Conservation (phyloP, 1,140 invertebrate genomes). For the Whitmania pigra region DNA sequence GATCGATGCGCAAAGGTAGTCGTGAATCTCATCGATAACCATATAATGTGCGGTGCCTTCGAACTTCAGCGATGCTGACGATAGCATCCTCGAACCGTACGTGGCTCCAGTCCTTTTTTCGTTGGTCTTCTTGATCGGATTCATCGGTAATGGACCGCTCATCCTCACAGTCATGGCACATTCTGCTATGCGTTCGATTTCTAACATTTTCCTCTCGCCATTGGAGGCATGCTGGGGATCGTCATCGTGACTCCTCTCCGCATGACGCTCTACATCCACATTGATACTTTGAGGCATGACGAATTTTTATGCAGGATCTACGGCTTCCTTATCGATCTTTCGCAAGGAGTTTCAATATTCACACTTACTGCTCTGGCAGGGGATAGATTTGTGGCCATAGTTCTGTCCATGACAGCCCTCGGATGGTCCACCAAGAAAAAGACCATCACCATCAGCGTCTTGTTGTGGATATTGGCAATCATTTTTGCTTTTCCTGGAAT, state of each 20-base stretch:
- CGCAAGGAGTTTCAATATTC: slow-evolving; percentile 76
- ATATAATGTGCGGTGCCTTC: too few species aligned
- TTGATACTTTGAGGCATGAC: slow-evolving; percentile 70
- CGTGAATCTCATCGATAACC: too few species aligned
- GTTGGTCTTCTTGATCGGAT: slow-evolving; percentile 49
- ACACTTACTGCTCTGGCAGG: slow-evolving; percentile 71
- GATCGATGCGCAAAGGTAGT: too few species aligned
- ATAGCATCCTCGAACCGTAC: too few species aligned
- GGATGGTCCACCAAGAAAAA: slow-evolving; percentile 8
- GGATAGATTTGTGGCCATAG: slow-evolving; percentile 50
- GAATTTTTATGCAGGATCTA: slow-evolving; percentile 56
- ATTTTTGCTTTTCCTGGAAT: slow-evolving; percentile 7
- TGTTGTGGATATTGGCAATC: slow-evolving; percentile 1
- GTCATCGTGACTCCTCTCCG: slow-evolving; percentile 66
- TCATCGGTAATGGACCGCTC: slow-evolving; percentile 73
- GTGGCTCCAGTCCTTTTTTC: not conserved
- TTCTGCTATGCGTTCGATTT: slow-evolving; percentile 54
- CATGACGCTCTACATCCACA: slow-evolving; percentile 63
- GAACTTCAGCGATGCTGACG: too few species aligned
- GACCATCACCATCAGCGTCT: slow-evolving; percentile 11
- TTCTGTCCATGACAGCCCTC: slow-evolving; percentile 2
- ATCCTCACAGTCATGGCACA: slow-evolving; percentile 46
- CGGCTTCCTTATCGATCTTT: slow-evolving; percentile 70
- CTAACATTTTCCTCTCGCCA: slow-evolving; percentile 77
- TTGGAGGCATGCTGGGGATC: slow-evolving; percentile 69